phyloP scores from a whole-genome alignment of 1,140 invertebrate species.

The Platyura marginata region DNA sequence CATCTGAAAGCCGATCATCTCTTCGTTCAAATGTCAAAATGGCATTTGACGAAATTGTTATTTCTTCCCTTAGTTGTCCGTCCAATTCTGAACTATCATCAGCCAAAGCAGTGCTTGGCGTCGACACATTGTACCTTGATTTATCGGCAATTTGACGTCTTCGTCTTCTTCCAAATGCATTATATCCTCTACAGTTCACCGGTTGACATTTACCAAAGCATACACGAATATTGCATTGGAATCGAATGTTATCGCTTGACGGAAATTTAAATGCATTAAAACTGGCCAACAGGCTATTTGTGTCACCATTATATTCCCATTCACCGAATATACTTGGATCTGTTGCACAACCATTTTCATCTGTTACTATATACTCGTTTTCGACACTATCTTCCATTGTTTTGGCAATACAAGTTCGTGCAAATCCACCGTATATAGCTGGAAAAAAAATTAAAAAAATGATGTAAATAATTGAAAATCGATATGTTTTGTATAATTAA shows the following conservation, averaged over 20 bases:
- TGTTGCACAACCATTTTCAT: constrained; percentile 84
- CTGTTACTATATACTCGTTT: constrained; percentile 82
- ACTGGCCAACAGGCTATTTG: constrained; percentile 60
- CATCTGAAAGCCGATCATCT: constrained; percentile 46
- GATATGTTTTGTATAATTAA: neutral
- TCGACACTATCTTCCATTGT: constrained; percentile 77
- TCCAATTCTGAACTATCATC: constrained; percentile 31
- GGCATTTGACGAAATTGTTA: constrained; percentile 79
- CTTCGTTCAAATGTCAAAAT: constrained; percentile 75
- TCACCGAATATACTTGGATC: constrained; percentile 84
- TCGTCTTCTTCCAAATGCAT: constrained; percentile 66
- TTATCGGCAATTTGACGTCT: constrained; percentile 40
- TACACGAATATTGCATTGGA: constrained; percentile 90
- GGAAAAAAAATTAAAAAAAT: constrained; percentile 8
- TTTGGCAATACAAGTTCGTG: constrained; percentile 79
- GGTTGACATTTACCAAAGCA: constrained; percentile 92
- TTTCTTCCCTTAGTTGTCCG: constrained; percentile 79
- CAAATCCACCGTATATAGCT: constrained; percentile 89
- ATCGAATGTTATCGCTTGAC: constrained; percentile 81
- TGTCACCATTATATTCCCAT: constrained; percentile 73
- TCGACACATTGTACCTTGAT: constrained; percentile 30
- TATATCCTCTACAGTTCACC: constrained; percentile 78
- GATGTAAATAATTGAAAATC: neutral
- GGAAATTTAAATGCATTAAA: constrained; percentile 96
- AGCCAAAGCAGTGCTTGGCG: constrained; percentile 30